Evolutionary conservation across 2,113 vertebrate genomes (phyloP), one percentile per base, ranked within the genome.

Genomic region (Salminus brasiliensis): DNA sequence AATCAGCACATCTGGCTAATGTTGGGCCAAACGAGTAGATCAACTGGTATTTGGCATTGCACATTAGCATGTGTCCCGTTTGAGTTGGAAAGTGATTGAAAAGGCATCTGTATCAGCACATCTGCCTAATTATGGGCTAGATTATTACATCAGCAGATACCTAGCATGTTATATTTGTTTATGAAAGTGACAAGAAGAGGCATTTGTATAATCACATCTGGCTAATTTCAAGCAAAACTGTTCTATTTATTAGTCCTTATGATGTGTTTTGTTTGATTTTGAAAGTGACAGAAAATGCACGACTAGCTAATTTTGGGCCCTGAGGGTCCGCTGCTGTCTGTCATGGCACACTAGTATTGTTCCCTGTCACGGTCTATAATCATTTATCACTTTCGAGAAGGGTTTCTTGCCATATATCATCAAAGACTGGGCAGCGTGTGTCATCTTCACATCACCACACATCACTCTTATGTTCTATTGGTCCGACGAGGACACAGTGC

Each of bases 371-470:
- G 47, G 70, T 60, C 53, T 27, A 0, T 70, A 52, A 39, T 71
- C 57, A 60, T 78, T 67, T 68, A 74, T 80, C 71, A 68, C 53
- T 41, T 70, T 59, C 60, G 29, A 32, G 60, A 21, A 49, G 29
- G 43, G 49, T 52, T 70, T 53, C 69, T 79, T 55, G 25, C 41
- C 72, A 70, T 81, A 39, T 47, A 66, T 81, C 72, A 81, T 39
- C 52, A 25, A 29, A 70, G 52, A 11, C 53, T 43, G 63, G 53
- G 72, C 27, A 4, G 60, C 39, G 70, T 27, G 30, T 21, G 29
- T 45, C 77, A 72, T 34, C 59, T 5, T 60, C 59, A 45, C 70
- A 70, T 65, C 69, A 79, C 62, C 77, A 75, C 79, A 81, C 65
- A 75, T 81, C 72, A 75, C 72, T 70, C 65, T 67, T 57, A 52